Percentiles rank a stretch among this genome's conserved stretches.
Evolutionary conservation across 2,797 vertebrate genomes (phyloP).

Genomic region (Sebastes vulpes): DNA sequence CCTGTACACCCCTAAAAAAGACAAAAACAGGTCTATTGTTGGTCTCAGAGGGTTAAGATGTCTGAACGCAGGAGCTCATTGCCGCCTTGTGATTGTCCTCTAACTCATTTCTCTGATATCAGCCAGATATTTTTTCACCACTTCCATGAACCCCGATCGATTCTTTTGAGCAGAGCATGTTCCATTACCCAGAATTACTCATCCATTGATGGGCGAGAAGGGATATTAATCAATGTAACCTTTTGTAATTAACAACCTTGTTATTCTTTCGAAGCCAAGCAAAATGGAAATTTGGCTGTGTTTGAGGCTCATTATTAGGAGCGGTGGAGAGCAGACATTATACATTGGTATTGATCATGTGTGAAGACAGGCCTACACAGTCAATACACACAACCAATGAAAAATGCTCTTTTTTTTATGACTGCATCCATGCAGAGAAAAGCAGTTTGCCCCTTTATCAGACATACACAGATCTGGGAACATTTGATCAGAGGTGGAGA

Average conservation of each 20-base stretch:
- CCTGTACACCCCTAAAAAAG: too few species aligned
- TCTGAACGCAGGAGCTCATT: slow-evolving; percentile 5
- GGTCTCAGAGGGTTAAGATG: neutral
- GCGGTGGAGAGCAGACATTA: slow-evolving; percentile 58
- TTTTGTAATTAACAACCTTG: slow-evolving; percentile 82
- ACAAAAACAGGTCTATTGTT: too few species aligned
- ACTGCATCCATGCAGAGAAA: slow-evolving; percentile 58
- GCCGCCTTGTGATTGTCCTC: slow-evolving; percentile 26
- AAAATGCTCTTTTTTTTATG: slow-evolving; percentile 57
- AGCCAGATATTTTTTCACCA: slow-evolving; percentile 58
- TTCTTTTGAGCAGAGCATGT: slow-evolving; percentile 64
- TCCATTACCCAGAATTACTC: slow-evolving; percentile 78
- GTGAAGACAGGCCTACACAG: slow-evolving; percentile 58
- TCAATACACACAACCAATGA: slow-evolving; percentile 64
- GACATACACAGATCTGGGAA: neutral
- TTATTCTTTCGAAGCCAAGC: slow-evolving; percentile 80
- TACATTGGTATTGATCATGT: slow-evolving; percentile 79
- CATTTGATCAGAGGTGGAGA: slow-evolving; percentile 16
- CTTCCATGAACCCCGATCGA: slow-evolving; percentile 67
- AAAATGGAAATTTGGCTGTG: slow-evolving; percentile 69
- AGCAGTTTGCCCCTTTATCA: slow-evolving; percentile 11
- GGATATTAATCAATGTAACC: slow-evolving; percentile 83
- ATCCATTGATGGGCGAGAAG: slow-evolving; percentile 55
- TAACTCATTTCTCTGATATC: slow-evolving; percentile 49
- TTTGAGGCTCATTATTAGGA: slow-evolving; percentile 73